Percentiles rank a stretch among this genome's conserved stretches.
phyloP scores from a whole-genome alignment of 2,888 invertebrate genomes.

The Limnephilus marmoratus region DNA sequence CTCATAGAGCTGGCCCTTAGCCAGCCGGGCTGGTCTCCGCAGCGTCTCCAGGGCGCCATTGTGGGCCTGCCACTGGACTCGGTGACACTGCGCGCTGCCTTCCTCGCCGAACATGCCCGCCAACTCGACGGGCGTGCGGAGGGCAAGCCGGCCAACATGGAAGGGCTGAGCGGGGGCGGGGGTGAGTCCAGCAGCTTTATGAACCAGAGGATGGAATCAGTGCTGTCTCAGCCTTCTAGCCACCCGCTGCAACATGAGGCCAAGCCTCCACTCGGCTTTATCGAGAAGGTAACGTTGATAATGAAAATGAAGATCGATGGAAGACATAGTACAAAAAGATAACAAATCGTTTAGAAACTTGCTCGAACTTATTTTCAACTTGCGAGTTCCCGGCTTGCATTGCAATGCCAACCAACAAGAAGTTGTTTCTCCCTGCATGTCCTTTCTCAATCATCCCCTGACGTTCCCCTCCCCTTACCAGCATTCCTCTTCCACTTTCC shows the following conservation, averaged over 20 bases:
- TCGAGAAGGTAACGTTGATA: conserved; percentile 54
- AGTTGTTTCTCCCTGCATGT: no score
- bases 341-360: no score
- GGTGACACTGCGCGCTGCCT: conserved; percentile 74
- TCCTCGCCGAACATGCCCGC: conserved; percentile 69
- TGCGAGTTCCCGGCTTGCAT: no score
- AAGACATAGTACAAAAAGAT: no score
- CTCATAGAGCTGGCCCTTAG: conserved; percentile 77
- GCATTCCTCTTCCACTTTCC: no score
- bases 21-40: conserved; percentile 71
- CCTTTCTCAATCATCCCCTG: no score
- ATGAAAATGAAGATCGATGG: no score
- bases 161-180: not conserved
- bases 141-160: not conserved
- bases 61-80: conserved; percentile 74
- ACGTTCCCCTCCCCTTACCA: no score
- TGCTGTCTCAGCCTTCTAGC: conserved; percentile 66
- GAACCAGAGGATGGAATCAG: not conserved
- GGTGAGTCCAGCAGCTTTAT: not conserved
- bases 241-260: conserved; percentile 68
- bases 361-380: no score
- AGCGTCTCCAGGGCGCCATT: conserved; percentile 71
- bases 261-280: conserved; percentile 50
- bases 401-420: no score
- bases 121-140: conserved; percentile 10